Percentiles rank a stretch among this genome's conserved stretches.
phyloP scores from a whole-genome alignment of 2,888 invertebrate species.

The Enoplolaimus lenunculus region DNA sequence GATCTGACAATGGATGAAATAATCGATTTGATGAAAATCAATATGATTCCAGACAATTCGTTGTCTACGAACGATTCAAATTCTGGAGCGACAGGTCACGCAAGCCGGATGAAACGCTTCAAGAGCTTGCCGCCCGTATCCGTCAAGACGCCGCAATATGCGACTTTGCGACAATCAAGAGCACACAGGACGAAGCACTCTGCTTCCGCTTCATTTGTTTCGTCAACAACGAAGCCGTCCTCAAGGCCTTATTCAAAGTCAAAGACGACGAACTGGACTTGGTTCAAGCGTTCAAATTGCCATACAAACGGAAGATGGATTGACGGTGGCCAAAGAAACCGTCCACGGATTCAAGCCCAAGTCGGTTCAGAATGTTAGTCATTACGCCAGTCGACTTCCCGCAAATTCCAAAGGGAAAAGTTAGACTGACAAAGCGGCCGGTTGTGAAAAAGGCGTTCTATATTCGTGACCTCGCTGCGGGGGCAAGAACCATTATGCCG shows the following conservation, averaged over 20 bases:
- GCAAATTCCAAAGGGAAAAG: not conserved
- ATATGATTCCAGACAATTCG: not conserved
- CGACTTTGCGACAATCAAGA: not conserved
- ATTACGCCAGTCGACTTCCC: not conserved
- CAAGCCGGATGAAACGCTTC: not conserved
- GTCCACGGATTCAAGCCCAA: conserved; percentile 1
- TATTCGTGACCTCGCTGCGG: not conserved
- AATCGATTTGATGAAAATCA: not conserved
- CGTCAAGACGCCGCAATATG: not conserved
- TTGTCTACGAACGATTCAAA: not conserved
- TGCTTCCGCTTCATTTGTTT: not conserved
- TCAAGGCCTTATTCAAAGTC: not conserved
- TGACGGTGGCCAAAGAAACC: not conserved
- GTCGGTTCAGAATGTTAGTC: not conserved
- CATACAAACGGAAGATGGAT: not conserved
- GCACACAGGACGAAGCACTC: not conserved
- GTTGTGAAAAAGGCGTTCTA: not conserved
- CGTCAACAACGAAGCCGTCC: not conserved
- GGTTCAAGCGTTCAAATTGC: not conserved
- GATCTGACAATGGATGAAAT: conserved; percentile 1
- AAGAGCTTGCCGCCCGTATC: not conserved
- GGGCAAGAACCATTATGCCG: not conserved
- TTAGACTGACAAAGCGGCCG: not conserved
- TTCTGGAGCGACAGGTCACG: not conserved
- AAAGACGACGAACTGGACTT: not conserved